Conservation (phyloP, 2,797 vertebrate genomes). For the Clarias laeviceps region DNA sequence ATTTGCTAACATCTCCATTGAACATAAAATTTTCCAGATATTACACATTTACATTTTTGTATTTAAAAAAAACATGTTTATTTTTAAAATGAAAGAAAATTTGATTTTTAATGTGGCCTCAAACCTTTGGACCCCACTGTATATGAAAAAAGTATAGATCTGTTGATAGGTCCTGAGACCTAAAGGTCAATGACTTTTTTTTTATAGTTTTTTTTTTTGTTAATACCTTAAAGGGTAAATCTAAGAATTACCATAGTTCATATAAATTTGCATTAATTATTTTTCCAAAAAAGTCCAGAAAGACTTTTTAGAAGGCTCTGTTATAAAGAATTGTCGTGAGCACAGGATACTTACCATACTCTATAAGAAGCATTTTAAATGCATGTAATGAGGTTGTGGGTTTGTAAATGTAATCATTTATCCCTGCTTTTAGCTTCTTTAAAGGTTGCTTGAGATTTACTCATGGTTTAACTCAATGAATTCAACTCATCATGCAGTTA, state of each 20-base stretch:
- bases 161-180: not conserved
- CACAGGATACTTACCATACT: not conserved
- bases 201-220: not conserved
- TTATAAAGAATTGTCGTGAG: not conserved
- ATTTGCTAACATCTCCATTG: not conserved
- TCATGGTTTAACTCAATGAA: not conserved
- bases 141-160: not conserved
- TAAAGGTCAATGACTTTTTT: not conserved
- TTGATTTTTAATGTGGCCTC: not conserved
- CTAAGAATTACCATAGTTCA: not conserved
- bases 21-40: not conserved
- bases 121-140: not conserved
- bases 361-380: conserved; percentile 1
- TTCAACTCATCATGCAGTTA: conserved; percentile 3
- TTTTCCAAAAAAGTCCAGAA: not conserved
- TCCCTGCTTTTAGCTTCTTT: not conserved
- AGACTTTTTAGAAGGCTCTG: not conserved
- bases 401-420: not conserved
- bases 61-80: not conserved
- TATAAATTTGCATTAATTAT: not conserved
- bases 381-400: not conserved
- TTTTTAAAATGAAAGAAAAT: not conserved
- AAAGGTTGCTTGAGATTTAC: not conserved
- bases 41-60: not conserved
- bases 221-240: not conserved